Base-by-base conservation (phyloP, 23 tunicate genomes). In the Ascidia mentula region DNA sequence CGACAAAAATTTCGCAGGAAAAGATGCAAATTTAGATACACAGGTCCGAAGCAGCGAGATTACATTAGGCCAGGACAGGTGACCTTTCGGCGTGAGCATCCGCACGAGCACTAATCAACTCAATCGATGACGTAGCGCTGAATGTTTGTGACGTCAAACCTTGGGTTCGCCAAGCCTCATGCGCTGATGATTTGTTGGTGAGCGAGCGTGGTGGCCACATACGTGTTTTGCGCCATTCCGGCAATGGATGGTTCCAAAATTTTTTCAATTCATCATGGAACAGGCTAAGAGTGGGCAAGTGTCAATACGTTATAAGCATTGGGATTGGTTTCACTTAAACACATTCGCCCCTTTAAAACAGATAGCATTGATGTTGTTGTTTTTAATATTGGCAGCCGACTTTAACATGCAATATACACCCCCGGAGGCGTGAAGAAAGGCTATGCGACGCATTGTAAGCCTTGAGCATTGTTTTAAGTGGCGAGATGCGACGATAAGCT, bases 401-500 rank as follows among this genome's bases (percentile, higher is more conserved):
- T 53, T 9, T 9, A 20, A 53, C 65, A 9, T 20, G 13, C 13
- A 53, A 20, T 53, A 26, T 20, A 53, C 65, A 9, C 53, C 53
- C 28, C 65, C 24, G 65, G 22, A 53, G 65, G 24, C 28, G 28
- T 53, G 2, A 1, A 53, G 65, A 53, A 53, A 53, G 24, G 28
- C 28, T 26, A 53, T 53, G 24, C 28, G 24, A 53, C 22, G 65
- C 12, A 26, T 3, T 53, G 65, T 53, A 53, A 53, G 65, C 65
- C 24, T 53, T 20, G 24, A 5, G 65, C 65, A 53, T 53, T 53
- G 65, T 53, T 53, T 53, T 53, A 53, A 53, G 65, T 53, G 65
- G 65, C 65, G 28, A 53, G 65, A 53, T 53, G 65, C 65, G 22
- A 28, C 65, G 65, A 53, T 53, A 53, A 28, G 22, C 65, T 53